Evolutionary conservation across 2,888 invertebrate species (phyloP).

Genomic region (Drosophila bunnanda): DNA sequence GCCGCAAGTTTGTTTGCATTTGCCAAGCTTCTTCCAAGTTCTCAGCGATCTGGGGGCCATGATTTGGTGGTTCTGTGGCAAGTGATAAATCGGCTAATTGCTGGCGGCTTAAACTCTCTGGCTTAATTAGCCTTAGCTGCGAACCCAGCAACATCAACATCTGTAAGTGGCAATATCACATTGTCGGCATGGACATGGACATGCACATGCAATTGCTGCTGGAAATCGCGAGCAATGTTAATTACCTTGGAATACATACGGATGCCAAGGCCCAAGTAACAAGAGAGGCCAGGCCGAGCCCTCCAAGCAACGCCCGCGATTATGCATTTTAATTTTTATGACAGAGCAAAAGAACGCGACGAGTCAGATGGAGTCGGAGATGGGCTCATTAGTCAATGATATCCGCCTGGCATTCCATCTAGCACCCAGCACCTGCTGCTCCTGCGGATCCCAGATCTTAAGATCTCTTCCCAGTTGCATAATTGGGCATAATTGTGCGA

Average conservation of each 20-base stretch:
- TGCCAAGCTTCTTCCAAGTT: slow-evolving; percentile 38
- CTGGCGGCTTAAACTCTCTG: slow-evolving; percentile 40
- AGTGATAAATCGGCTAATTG: slow-evolving; percentile 67
- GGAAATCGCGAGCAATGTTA: slow-evolving; percentile 52
- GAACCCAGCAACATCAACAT: slow-evolving; percentile 39
- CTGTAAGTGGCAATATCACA: slow-evolving; percentile 48
- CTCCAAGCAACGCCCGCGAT: slow-evolving; percentile 52
- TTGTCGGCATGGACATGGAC: slow-evolving; percentile 47
- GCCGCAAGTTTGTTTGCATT: slow-evolving; percentile 53
- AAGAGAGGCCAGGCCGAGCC: slow-evolving; percentile 16
- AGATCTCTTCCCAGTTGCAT: slow-evolving; percentile 60
- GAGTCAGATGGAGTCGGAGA: slow-evolving; percentile 8
- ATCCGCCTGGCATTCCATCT: slow-evolving; percentile 59
- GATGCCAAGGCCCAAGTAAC: slow-evolving; percentile 12
- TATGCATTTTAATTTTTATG: slow-evolving; percentile 58
- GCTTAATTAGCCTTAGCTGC: slow-evolving; percentile 57
- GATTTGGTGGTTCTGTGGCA: slow-evolving; percentile 35
- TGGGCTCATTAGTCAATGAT: slow-evolving; percentile 74
- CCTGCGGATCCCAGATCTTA: slow-evolving; percentile 4
- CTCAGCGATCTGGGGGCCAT: slow-evolving; percentile 28
- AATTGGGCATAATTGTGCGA: slow-evolving; percentile 76
- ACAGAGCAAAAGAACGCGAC: slow-evolving; percentile 38
- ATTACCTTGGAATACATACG: slow-evolving; percentile 35
- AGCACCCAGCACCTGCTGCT: slow-evolving; percentile 47
- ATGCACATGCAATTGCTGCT: slow-evolving; percentile 47